phyloP scores from a whole-genome alignment of 2,888 invertebrate genomes.

The Yponomeuta malinellus region DNA sequence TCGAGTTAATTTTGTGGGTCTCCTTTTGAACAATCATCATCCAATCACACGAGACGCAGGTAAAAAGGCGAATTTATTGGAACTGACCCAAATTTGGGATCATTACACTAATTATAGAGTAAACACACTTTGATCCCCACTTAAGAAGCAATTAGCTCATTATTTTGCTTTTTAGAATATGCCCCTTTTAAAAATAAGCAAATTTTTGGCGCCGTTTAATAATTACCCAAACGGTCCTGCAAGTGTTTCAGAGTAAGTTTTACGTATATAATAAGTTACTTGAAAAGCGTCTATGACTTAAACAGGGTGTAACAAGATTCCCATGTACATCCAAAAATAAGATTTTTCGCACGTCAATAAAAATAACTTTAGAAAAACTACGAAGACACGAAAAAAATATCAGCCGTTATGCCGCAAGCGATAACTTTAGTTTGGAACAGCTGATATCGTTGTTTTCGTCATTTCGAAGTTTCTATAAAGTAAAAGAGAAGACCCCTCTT shows the following conservation, averaged over 20 bases:
- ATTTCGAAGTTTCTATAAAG: too few species aligned
- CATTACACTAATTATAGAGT: conserved; percentile 70
- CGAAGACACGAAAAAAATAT: too few species aligned
- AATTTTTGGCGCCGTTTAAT: neutral
- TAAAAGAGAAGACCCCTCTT: too few species aligned
- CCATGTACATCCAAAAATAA: too few species aligned
- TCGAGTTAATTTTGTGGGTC: neutral
- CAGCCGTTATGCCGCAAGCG: too few species aligned
- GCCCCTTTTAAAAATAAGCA: neutral
- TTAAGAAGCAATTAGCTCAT: conserved; percentile 17
- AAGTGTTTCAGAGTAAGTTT: neutral
- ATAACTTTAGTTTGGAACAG: too few species aligned
- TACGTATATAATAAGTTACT: neutral
- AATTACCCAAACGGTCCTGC: neutral
- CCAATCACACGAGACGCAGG: conserved; percentile 56
- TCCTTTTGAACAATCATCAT: conserved; percentile 41
- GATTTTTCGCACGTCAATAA: too few species aligned
- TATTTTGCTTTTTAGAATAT: conserved; percentile 9
- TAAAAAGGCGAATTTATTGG: conserved; percentile 51
- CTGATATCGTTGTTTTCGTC: too few species aligned
- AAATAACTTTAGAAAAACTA: too few species aligned
- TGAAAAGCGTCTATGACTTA: neutral
- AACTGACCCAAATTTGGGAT: conserved; percentile 52
- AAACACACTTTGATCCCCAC: conserved; percentile 34
- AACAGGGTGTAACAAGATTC: too few species aligned